Percentiles rank a stretch among this genome's conserved stretches.
Evolutionary conservation across 2,113 vertebrate species (phyloP).

Genomic region (Zosterops lateralis): DNA sequence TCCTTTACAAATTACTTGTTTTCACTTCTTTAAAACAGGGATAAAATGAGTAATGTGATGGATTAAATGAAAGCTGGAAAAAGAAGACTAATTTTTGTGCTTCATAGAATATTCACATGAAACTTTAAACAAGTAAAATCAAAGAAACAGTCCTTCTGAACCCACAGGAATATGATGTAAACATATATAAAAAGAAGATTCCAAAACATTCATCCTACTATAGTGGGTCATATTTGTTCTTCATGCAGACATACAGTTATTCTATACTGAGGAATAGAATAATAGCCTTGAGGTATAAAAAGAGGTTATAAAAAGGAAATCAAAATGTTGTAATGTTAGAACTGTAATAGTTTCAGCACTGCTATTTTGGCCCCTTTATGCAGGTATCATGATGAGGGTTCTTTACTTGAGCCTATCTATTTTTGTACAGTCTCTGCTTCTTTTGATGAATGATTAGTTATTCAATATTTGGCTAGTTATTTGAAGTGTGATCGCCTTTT

Average conservation of each 20-base stretch:
- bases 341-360: neutral
- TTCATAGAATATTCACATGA: neutral
- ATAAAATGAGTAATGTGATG: neutral
- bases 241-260: neutral
- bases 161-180: neutral
- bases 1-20: neutral
- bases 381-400: neutral
- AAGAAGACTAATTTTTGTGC: neutral
- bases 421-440: neutral
- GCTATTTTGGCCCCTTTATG: neutral
- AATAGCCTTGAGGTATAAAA: neutral
- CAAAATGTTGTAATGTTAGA: neutral
- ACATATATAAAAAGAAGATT: neutral
- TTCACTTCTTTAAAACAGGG: neutral
- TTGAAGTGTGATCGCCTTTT: neutral
- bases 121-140: neutral
- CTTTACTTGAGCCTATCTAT: neutral
- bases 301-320: neutral
- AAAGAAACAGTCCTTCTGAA: neutral
- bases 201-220: neutral
- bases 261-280: neutral
- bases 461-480: neutral
- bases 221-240: neutral
- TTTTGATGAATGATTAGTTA: constrained; percentile 8
- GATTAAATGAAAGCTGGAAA: neutral